Conservation (phyloP, 1,140 invertebrate species). For the Phymastichus coffea region DNA sequence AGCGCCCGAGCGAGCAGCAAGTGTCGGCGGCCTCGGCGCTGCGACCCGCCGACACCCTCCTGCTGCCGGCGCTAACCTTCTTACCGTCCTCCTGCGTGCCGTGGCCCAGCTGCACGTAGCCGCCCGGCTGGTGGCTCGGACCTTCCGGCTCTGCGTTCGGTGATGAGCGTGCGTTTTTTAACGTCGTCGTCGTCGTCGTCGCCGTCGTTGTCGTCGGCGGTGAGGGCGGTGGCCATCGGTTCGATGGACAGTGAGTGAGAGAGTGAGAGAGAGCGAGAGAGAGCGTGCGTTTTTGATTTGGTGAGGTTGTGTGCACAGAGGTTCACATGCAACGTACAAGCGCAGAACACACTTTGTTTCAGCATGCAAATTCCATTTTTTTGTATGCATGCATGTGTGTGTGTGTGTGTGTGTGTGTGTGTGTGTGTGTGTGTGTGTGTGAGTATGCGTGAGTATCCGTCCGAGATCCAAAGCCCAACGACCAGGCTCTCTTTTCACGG, state of each 20-base stretch:
- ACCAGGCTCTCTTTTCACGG: too few species aligned
- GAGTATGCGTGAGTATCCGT: too few species aligned
- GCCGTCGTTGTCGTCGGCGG: not conserved
- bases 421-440: too few species aligned
- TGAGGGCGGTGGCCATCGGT: too few species aligned
- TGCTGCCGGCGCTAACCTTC: slow-evolving; percentile 34
- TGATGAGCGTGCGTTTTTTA: slow-evolving; percentile 13
- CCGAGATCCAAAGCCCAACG: too few species aligned
- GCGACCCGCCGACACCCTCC: too few species aligned
- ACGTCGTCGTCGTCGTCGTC: too few species aligned
- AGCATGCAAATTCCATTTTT: too few species aligned
- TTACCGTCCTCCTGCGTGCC: slow-evolving; percentile 52
- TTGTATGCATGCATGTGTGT: too few species aligned
- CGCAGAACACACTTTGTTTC: too few species aligned
- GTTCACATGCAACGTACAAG: slow-evolving; percentile 45
- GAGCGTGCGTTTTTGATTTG: not conserved
- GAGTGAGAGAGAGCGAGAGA: not conserved
- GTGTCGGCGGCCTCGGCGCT: slow-evolving; percentile 33
- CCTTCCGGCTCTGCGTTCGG: slow-evolving; percentile 40
- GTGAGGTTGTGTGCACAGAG: too few species aligned
- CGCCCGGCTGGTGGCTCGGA: slow-evolving; percentile 23
- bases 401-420: too few species aligned
- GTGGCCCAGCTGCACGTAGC: slow-evolving; percentile 32
- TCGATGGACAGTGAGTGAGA: not conserved
- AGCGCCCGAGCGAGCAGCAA: slow-evolving; percentile 39